Conservation (phyloP, 2,888 invertebrate species). For the Bedellia somnulentella region DNA sequence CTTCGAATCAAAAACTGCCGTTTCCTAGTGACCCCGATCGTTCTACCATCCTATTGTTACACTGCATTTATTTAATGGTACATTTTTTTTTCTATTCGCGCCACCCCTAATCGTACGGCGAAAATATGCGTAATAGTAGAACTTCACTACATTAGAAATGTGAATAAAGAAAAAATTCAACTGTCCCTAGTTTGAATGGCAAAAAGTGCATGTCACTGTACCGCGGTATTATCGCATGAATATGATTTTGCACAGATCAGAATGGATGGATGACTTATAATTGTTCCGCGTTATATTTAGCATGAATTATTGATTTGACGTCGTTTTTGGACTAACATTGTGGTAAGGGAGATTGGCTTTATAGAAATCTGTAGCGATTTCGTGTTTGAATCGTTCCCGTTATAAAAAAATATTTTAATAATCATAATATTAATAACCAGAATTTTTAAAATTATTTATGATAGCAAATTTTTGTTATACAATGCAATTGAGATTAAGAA, state of each 20-base stretch:
- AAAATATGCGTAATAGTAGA: conserved; percentile 55
- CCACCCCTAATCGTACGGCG: conserved; percentile 55
- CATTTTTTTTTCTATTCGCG: conserved; percentile 57
- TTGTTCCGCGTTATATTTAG: conserved; percentile 54
- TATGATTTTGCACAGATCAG: conserved; percentile 50
- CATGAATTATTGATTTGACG: conserved; percentile 57
- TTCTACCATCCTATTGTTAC: conserved; percentile 55
- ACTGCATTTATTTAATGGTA: conserved; percentile 56
- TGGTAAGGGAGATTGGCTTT: too few relatives aligned
- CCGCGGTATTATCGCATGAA: conserved; percentile 56
- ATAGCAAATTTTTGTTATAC: too few relatives aligned
- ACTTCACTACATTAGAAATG: conserved; percentile 21
- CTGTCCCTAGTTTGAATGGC: conserved; percentile 59
- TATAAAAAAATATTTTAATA: too few relatives aligned
- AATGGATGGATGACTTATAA: conserved; percentile 57
- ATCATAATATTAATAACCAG: too few relatives aligned
- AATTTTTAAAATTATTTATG: too few relatives aligned
- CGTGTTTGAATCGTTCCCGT: too few relatives aligned
- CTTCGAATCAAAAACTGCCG: conserved; percentile 57
- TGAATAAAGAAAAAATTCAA: conserved; percentile 41
- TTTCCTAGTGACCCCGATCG: conserved; percentile 62
- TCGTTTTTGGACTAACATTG: conserved; percentile 28
- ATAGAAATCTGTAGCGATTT: too few relatives aligned
- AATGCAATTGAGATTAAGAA: too few relatives aligned
- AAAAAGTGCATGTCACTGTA: conserved; percentile 59